Evolutionary conservation across 2,888 invertebrate species (phyloP), one percentile per base, ranked within the genome.

Genomic region (Isoperla grammatica): DNA sequence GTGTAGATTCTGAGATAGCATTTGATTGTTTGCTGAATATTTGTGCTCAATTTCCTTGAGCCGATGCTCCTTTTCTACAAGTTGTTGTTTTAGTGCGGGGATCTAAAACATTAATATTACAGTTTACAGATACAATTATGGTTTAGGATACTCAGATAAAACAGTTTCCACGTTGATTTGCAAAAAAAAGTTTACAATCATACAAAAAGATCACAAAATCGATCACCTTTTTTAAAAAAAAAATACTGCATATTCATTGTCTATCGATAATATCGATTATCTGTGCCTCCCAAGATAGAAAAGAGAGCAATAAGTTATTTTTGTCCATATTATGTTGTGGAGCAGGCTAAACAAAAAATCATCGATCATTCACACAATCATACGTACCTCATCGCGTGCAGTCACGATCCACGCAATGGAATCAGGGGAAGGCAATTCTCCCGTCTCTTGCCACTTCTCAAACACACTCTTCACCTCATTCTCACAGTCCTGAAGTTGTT

Each of bases 1-100:
- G 62, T 76, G 75, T 66, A 77, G 72, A 63, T 74, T 77, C 62
- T 76, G 75, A 5, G 75, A 71, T 62, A 78, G 69, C n/a, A 76
- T 71, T 64, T 76, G 74, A 60, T 73, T 71, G 62, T 73, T 74
- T 2, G 71, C 70, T 45, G 71, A 65, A 63, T 71, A 74, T 67
- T 77, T 77, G 62, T 74, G 72, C 13, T 71, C 72, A 39, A 76
- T 63, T 67, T 78, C 77, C 15, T 68, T 69, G 56, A 78, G 68
- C 62, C 75, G 74, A 57, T 72, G 72, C 59, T 78, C 78, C 66
- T 75, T 77, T 56, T 75, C 75, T 17, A 65, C 64, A 35, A 78
- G 65, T 68, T 72, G 73, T 59, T 74, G 74, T 65, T 73, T 73
- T 46, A 76, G 64, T 43, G 66, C 60, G 23, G 76, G 74, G 64